These are phyloP conservation scores for Lasioglossum vierecki DNA, from an alignment of 2,888 invertebrate genomes.

Conservation along the genomic window DNA sequence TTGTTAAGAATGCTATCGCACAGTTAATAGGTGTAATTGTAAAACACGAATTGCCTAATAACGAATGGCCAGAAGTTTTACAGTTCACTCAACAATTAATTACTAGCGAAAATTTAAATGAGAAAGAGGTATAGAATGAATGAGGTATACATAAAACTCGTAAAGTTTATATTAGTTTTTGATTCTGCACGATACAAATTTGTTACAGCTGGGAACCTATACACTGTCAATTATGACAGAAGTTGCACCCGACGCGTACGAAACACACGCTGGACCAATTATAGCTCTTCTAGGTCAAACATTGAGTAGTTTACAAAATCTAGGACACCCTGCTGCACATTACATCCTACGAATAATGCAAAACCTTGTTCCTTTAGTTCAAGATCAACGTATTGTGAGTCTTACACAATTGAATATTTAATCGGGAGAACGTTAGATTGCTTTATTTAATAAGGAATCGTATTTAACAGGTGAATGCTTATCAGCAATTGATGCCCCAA, in stretches of 20 bases:
- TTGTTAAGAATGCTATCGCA: slow-evolving; percentile 89
- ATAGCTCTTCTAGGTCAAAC: slow-evolving; percentile 85
- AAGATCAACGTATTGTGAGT: slow-evolving; percentile 87
- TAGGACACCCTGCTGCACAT: slow-evolving; percentile 85
- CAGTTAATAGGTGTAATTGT: slow-evolving; percentile 90
- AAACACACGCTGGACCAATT: slow-evolving; percentile 87
- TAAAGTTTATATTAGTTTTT: not conserved
- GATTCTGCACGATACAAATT: slow-evolving; percentile 8
- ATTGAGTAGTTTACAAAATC: slow-evolving; percentile 84
- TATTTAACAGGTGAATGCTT: slow-evolving; percentile 84
- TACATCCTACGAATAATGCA: slow-evolving; percentile 88
- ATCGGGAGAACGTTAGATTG: not conserved
- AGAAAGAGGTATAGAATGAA: slow-evolving; percentile 86
- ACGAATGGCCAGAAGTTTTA: slow-evolving; percentile 88
- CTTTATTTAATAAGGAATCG: slow-evolving; percentile 24
- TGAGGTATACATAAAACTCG: not conserved
- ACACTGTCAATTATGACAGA: slow-evolving; percentile 89
- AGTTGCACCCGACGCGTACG: slow-evolving; percentile 88
- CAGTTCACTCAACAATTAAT: slow-evolving; percentile 87
- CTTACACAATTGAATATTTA: not conserved
- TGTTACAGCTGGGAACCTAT: slow-evolving; percentile 87
- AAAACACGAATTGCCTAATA: slow-evolving; percentile 88
- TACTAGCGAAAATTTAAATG: slow-evolving; percentile 85
- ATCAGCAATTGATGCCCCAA: slow-evolving; percentile 87
- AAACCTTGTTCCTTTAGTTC: slow-evolving; percentile 87